Percentiles rank a stretch among this genome's conserved stretches.
Conservation (phyloP, 1,140 invertebrate species). For the Aphaenogaster rudis region DNA sequence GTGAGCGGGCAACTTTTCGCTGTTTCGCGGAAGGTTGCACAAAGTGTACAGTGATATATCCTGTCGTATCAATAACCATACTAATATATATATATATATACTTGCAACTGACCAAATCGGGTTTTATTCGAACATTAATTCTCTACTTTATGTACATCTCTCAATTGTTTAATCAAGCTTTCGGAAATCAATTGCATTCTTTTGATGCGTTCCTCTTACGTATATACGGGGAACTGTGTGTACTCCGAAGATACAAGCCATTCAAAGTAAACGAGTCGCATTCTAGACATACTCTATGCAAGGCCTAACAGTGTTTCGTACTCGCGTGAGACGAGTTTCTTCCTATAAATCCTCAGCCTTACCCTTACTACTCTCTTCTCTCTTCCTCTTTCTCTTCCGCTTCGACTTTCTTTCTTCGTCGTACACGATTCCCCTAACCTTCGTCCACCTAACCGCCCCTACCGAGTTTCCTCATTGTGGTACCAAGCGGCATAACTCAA, state of each 20-base stretch:
- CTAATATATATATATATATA: neutral
- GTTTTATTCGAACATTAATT: neutral
- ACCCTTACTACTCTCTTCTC: slow-evolving; percentile 9
- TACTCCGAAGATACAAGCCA: slow-evolving; percentile 15
- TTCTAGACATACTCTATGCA: slow-evolving; percentile 60
- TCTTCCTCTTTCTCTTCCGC: slow-evolving; percentile 23
- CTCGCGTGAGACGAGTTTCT: slow-evolving; percentile 74
- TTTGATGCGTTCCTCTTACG: neutral
- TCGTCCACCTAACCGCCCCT: slow-evolving; percentile 35
- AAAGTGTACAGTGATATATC: neutral
- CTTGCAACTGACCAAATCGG: neutral
- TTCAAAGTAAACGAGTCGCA: slow-evolving; percentile 56
- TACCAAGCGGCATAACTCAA: slow-evolving; percentile 76
- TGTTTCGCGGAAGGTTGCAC: neutral
- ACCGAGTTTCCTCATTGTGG: slow-evolving; percentile 72
- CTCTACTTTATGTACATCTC: neutral
- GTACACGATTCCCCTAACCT: slow-evolving; percentile 35
- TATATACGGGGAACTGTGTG: neutral
- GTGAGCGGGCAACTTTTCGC: slow-evolving; percentile 12
- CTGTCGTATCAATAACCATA: neutral
- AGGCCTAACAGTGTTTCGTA: slow-evolving; percentile 57
- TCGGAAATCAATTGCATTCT: neutral
- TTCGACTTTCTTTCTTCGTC: slow-evolving; percentile 50
- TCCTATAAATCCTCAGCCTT: slow-evolving; percentile 73
- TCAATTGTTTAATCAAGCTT: neutral